Evolutionary conservation across 1,140 invertebrate genomes (phyloP).

Genomic region (Aphelenchoides avenae): DNA sequence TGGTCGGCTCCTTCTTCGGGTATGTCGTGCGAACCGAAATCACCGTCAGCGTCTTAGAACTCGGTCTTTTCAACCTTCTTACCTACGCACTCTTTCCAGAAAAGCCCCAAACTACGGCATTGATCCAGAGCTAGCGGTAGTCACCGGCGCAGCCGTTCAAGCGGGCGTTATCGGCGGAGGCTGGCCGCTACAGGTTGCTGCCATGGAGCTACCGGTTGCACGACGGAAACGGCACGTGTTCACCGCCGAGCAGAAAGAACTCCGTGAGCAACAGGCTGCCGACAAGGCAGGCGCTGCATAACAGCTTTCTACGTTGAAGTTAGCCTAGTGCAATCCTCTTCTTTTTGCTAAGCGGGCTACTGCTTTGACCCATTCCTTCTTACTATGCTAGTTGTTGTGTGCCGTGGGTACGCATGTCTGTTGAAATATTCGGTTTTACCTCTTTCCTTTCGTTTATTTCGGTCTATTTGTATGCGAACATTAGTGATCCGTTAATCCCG

Average conservation of each 20-base stretch:
- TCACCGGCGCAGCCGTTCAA: slow-evolving; percentile 63
- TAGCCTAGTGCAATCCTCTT: too few relatives aligned
- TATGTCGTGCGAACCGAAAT: slow-evolving; percentile 41
- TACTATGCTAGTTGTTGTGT: too few relatives aligned
- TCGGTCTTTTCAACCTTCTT: slow-evolving; percentile 14
- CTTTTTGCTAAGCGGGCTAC: too few relatives aligned
- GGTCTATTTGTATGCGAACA: too few relatives aligned
- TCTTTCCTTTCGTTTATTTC: too few relatives aligned
- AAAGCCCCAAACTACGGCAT: slow-evolving; percentile 62
- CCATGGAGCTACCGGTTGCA: slow-evolving; percentile 61
- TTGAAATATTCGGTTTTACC: too few relatives aligned
- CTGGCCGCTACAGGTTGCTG: slow-evolving; percentile 64
- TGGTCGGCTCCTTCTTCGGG: slow-evolving; percentile 61
- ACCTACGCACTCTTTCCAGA: slow-evolving; percentile 52
- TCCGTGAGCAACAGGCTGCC: too few relatives aligned
- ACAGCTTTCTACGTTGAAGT: too few relatives aligned
- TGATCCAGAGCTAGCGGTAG: slow-evolving; percentile 64
- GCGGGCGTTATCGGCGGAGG: slow-evolving; percentile 65
- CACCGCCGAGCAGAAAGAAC: slow-evolving; percentile 15
- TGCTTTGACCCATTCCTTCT: too few relatives aligned
- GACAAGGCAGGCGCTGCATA: too few relatives aligned
- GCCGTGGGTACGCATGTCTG: too few relatives aligned
- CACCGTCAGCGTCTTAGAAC: neutral
- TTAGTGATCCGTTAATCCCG: too few relatives aligned
- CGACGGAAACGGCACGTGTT: slow-evolving; percentile 61